These are phyloP conservation scores for Andrena camellia DNA, from an alignment of 2,888 invertebrate species.

Conservation along the genomic window DNA sequence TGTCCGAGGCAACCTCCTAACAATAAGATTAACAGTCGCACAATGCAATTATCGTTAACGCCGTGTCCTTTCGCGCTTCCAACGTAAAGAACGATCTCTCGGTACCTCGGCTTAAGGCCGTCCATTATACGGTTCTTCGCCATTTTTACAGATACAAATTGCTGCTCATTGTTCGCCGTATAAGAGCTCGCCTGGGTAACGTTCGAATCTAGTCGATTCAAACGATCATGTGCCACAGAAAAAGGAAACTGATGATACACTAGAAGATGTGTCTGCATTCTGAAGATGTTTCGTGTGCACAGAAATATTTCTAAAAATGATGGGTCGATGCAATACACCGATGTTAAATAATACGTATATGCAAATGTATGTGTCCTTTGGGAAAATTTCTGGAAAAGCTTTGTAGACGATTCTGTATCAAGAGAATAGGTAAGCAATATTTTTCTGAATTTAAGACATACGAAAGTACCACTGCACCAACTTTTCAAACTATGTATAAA, in stretches of 20 bases:
- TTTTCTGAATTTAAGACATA: too few species aligned
- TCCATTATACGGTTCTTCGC: constrained; percentile 48
- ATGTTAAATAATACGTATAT: background rate
- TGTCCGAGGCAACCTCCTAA: constrained; percentile 33
- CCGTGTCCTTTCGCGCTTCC: constrained; percentile 41
- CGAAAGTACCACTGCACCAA: too few species aligned
- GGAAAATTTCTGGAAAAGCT: too few species aligned
- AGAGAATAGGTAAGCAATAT: too few species aligned
- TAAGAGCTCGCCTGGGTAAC: constrained; percentile 5
- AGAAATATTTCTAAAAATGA: background rate
- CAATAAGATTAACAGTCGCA: constrained; percentile 50
- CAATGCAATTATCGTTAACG: constrained; percentile 60
- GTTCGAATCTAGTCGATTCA: constrained; percentile 13
- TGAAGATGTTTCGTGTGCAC: background rate
- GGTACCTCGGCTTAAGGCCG: background rate
- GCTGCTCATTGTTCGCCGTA: constrained; percentile 43
- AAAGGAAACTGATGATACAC: background rate
- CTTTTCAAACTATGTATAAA: background rate
- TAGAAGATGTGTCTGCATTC: background rate
- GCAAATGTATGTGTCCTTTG: too few species aligned
- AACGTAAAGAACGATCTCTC: constrained; percentile 28
- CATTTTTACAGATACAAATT: constrained; percentile 58
- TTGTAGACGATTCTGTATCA: too few species aligned
- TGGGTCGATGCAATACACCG: background rate
- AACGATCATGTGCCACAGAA: background rate